Conservation (phyloP, 2,113 vertebrate species). For the Vireo altiloquus region DNA sequence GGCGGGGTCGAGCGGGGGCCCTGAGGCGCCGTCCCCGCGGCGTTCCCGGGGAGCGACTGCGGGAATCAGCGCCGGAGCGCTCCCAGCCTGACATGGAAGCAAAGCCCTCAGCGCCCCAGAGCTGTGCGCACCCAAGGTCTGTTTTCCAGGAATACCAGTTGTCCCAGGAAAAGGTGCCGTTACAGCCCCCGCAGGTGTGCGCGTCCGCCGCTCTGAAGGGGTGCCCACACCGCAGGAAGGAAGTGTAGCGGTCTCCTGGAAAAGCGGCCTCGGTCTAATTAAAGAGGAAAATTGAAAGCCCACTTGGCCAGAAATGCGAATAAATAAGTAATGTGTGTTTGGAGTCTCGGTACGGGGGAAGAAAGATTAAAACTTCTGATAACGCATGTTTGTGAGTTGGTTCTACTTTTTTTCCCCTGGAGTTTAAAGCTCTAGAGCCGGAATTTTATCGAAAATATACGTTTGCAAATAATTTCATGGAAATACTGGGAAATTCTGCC, state of each 20-base stretch:
- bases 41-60: background rate
- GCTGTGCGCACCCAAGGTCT: rapidly evolving
- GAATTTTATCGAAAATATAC: background rate
- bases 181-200: rapidly evolving
- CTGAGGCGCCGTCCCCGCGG: background rate
- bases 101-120: background rate
- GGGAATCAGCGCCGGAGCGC: background rate
- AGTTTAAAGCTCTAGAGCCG: background rate
- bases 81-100: background rate
- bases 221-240: rapidly evolving
- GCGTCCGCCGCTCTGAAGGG: rapidly evolving
- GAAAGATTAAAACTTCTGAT: background rate
- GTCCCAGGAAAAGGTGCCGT: background rate
- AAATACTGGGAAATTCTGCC: background rate
- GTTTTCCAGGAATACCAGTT: rapidly evolving
- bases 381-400: background rate
- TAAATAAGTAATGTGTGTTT: background rate
- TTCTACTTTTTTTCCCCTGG: background rate
- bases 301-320: background rate
- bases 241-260: background rate
- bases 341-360: background rate
- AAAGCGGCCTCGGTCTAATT: background rate
- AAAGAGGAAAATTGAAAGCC: background rate
- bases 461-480: background rate
- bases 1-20: background rate